Conservation (phyloP, 2,888 invertebrate species). For the Lycophotia porphyrea region DNA sequence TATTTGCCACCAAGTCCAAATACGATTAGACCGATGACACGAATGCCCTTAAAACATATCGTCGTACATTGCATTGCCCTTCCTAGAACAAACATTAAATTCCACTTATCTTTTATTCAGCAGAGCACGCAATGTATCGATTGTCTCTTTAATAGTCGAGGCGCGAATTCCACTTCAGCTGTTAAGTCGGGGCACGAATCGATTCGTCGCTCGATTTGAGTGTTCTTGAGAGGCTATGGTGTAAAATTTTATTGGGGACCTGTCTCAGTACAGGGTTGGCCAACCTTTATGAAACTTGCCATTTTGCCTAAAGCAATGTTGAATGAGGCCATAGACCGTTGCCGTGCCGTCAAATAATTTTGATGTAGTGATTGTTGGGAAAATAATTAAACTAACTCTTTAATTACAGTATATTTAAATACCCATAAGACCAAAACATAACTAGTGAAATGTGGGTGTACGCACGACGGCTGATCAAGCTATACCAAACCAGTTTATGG, state of each 20-base stretch:
- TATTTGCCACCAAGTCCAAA: not conserved
- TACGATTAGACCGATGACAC: slow-evolving; percentile 20
- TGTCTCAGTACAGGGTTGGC: not conserved
- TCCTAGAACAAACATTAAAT: slow-evolving; percentile 33
- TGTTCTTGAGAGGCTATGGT: slow-evolving; percentile 12
- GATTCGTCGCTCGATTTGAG: slow-evolving; percentile 38
- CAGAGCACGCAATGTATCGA: slow-evolving; percentile 49
- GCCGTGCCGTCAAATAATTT: not conserved
- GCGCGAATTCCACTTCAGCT: slow-evolving; percentile 27
- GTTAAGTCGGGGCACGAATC: slow-evolving; percentile 35
- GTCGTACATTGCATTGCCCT: slow-evolving; percentile 32
- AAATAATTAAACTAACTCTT: not conserved
- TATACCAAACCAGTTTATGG: too few relatives aligned
- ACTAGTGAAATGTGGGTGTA: not conserved
- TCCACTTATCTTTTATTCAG: slow-evolving; percentile 47
- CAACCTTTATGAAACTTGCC: not conserved
- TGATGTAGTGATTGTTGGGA: not conserved
- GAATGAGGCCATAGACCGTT: too few relatives aligned
- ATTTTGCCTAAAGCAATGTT: not conserved
- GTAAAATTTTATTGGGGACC: slow-evolving; percentile 1
- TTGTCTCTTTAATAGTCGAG: slow-evolving; percentile 47
- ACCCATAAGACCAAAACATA: not conserved
- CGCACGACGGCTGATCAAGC: too few relatives aligned
- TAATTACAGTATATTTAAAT: not conserved
- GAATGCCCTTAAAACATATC: slow-evolving; percentile 9